phyloP scores from a whole-genome alignment of 1,140 invertebrate species.

The Harpegnathos saltator region DNA sequence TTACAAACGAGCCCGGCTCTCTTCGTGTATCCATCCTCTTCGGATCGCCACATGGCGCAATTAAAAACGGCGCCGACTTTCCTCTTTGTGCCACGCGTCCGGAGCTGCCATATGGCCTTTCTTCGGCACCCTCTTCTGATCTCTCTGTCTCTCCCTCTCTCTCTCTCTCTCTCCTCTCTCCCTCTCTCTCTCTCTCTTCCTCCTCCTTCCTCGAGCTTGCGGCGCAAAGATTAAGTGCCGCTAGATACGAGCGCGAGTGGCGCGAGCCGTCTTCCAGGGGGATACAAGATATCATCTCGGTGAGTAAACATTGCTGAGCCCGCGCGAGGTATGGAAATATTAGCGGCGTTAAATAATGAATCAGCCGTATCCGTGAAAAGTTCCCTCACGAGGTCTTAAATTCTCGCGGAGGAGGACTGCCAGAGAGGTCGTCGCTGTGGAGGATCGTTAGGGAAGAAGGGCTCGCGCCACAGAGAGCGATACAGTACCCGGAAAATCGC shows the following conservation, averaged over 20 bases:
- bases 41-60: slow-evolving; percentile 82
- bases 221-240: slow-evolving; percentile 65
- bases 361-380: background rate
- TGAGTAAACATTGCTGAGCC: slow-evolving; percentile 4
- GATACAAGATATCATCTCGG: slow-evolving; percentile 8
- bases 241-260: slow-evolving; percentile 47
- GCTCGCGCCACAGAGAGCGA: background rate
- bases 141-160: background rate
- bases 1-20: slow-evolving; percentile 73
- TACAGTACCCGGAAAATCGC: background rate
- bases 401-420: background rate
- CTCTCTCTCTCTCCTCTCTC: slow-evolving; percentile 2
- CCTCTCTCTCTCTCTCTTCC: too few relatives aligned
- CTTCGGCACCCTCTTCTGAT: slow-evolving; percentile 70
- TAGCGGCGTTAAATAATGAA: background rate
- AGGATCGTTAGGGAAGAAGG: background rate
- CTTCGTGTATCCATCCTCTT: slow-evolving; percentile 48
- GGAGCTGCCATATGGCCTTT: slow-evolving; percentile 80
- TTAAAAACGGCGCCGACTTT: slow-evolving; percentile 80
- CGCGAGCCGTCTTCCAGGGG: slow-evolving; percentile 1
- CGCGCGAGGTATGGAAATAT: background rate
- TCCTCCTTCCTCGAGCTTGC: slow-evolving; percentile 37
- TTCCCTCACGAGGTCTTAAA: background rate
- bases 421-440: background rate
- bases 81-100: slow-evolving; percentile 82